Evolutionary conservation across 2,113 vertebrate genomes (phyloP).

Genomic region (Aplodontia rufa): DNA sequence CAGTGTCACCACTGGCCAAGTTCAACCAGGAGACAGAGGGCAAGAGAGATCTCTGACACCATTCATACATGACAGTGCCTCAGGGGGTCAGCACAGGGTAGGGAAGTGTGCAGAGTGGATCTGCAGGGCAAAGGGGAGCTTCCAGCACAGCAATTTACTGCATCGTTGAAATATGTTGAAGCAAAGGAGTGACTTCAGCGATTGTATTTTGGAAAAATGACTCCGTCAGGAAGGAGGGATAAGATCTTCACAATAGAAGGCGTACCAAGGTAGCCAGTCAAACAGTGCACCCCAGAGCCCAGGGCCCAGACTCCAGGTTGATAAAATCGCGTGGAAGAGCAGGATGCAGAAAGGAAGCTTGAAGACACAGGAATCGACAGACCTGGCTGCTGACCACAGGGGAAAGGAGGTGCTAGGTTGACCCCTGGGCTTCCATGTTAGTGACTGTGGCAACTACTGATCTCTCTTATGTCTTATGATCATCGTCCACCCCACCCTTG

Average conservation of each 20-base stretch:
- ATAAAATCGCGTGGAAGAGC: background rate
- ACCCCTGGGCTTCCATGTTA: accelerated
- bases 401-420: background rate
- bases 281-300: background rate
- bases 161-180: background rate
- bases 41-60: background rate
- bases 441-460: background rate
- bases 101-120: background rate
- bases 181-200: background rate
- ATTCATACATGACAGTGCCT: background rate
- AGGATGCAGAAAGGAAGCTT: accelerated
- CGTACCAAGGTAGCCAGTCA: background rate
- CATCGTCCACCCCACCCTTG: background rate
- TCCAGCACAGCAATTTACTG: background rate
- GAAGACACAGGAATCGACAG: background rate
- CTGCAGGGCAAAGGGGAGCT: background rate
- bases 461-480: background rate
- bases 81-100: background rate
- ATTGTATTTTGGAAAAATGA: slow-evolving; percentile 31
- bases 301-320: background rate
- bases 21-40: background rate
- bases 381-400: background rate
- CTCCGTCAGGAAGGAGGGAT: background rate
- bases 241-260: background rate
- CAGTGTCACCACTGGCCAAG: background rate